Evolutionary conservation across 2,888 invertebrate species (phyloP), one percentile per base, ranked within the genome.

Genomic region (Thymelicus sylvestris): DNA sequence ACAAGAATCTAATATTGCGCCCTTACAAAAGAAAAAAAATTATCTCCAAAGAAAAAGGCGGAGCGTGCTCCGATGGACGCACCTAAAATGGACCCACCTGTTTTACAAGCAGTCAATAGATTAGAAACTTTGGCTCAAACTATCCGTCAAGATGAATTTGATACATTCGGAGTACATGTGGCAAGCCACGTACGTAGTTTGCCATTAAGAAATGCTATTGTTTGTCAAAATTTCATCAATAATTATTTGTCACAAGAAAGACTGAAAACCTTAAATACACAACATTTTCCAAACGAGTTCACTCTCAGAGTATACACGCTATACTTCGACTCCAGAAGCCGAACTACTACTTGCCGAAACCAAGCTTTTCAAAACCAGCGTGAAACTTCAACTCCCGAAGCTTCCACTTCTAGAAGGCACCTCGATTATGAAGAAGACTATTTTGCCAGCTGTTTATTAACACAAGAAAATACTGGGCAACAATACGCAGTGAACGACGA

Each of bases 391-490:
- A 76, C 77, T 75, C 55, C 55, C 74, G 60, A 67, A 69, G 63
- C 74, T 75, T 77, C 77, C 75, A 78, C 77, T 80, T 79, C 78
- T 74, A 39, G 78, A 79, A 79, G 76, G 74, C 78, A 80, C 78
- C 74, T 81, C 81, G 78, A 81, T 13, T 81, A 80, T 78, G 79
- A 80, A 82, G 80, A 79, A 80, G 80, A 82, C 78, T 80, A 81
- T 80, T 82, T 80, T 82, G 78, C 81, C 81, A 57, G 55, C 55
- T 57, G 55, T 57, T 24, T 57, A 57, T 10, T 57, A 57, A 57
- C 55, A 57, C 55, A 80, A 81, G 78, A 79, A 81, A 80, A 81
- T 81, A 81, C 80, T 81, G 76, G 78, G 75, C 78, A 79, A 31
- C 77, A 79, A 78, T 80, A 79, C 31, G 31, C 31, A 79, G 78